phyloP scores from a whole-genome alignment of 2,113 vertebrate species.

The Collichthys lucidus region DNA sequence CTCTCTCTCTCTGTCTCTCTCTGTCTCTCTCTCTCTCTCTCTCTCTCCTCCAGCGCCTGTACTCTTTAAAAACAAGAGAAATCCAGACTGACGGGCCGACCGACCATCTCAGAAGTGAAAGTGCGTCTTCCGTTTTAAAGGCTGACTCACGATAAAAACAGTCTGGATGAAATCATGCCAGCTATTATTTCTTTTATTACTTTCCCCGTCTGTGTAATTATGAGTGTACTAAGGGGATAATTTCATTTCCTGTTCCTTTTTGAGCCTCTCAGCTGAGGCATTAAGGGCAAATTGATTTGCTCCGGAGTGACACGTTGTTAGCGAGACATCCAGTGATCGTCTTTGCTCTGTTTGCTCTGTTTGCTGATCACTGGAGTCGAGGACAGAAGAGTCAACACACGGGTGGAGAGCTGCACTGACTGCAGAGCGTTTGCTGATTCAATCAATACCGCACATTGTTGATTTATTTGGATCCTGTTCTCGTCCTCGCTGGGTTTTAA shows the following conservation, averaged over 20 bases:
- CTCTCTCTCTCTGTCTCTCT: no score
- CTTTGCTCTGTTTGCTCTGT: conserved; percentile 19
- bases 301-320: neutral
- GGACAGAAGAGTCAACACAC: conserved; percentile 21
- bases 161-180: neutral
- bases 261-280: conserved; percentile 2
- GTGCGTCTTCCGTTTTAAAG: neutral
- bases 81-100: neutral
- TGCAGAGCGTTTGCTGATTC: conserved; percentile 4
- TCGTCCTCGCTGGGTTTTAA: neutral
- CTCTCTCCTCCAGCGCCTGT: neutral
- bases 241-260: conserved; percentile 27
- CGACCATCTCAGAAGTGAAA: neutral
- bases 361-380: conserved; percentile 3
- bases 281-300: conserved; percentile 40
- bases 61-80: neutral
- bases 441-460: neutral
- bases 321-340: conserved; percentile 16
- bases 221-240: neutral
- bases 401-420: neutral
- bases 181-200: conserved; percentile 22
- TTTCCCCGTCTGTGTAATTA: neutral
- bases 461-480: neutral
- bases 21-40: no score
- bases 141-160: neutral